These are phyloP conservation scores for Eleutherodactylus coqui DNA, from an alignment of 2,797 vertebrate species.

Conservation along the genomic window DNA sequence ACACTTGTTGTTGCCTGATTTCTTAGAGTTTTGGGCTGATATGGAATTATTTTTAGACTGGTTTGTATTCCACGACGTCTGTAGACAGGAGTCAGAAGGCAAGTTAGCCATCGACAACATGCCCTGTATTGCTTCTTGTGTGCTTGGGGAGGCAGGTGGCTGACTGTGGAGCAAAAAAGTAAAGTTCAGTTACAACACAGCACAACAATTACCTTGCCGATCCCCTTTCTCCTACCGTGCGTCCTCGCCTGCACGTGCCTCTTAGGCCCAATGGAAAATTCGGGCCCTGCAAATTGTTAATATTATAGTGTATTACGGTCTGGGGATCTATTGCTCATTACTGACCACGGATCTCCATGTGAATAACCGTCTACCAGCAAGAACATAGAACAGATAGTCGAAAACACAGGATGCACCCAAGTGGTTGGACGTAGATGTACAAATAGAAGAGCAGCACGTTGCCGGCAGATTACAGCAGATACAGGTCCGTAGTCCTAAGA, in stretches of 20 bases:
- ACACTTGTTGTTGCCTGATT: conserved; percentile 70
- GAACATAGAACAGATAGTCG: not conserved
- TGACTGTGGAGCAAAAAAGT: conserved; percentile 79
- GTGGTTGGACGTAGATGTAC: too few species aligned
- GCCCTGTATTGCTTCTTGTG: conserved; percentile 99
- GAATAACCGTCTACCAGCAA: not conserved
- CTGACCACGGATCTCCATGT: not conserved
- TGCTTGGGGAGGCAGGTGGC: conserved; percentile 98
- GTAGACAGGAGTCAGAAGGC: conserved; percentile 92
- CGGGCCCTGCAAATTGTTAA: not conserved
- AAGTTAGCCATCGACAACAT: conserved; percentile 99
- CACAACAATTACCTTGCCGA: not conserved
- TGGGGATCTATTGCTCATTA: not conserved
- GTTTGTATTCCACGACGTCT: conserved; percentile 86
- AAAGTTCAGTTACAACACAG: not conserved
- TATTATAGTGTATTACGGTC: not conserved
- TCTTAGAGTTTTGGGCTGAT: conserved; percentile 80
- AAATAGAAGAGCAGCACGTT: too few species aligned
- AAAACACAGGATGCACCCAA: too few species aligned
- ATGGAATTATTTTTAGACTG: conserved; percentile 89
- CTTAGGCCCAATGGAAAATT: not conserved
- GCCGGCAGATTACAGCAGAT: too few species aligned
- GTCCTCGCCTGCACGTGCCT: not conserved
- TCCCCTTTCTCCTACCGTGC: not conserved
- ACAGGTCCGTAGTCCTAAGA: too few species aligned